These are phyloP conservation scores for Shargacucullia verbasci DNA, from an alignment of 2,888 invertebrate genomes.

Conservation along the genomic window DNA sequence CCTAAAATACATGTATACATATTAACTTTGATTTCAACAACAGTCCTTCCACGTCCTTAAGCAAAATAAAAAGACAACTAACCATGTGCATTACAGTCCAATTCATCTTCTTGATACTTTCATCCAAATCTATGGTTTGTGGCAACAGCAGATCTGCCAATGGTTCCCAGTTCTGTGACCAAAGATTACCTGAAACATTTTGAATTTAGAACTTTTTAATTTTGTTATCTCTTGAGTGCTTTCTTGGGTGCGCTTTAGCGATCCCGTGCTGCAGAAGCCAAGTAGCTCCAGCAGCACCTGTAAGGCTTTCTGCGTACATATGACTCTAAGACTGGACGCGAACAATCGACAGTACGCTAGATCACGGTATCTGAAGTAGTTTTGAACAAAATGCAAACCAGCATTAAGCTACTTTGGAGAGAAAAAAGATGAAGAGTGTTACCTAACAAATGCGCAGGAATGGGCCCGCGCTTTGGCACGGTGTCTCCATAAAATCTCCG, in stretches of 20 bases:
- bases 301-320: no score
- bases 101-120: slow-evolving; percentile 84
- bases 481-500: slow-evolving; percentile 87
- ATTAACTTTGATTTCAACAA: no score
- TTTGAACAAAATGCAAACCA: no score
- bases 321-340: no score
- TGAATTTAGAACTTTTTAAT: slow-evolving; percentile 1
- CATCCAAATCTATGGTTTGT: slow-evolving; percentile 83
- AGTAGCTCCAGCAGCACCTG: no score
- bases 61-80: no score
- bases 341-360: no score
- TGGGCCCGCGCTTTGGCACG: slow-evolving; percentile 87
- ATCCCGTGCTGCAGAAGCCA: no score
- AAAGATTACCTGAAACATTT: slow-evolving; percentile 84
- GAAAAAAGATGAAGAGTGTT: slow-evolving; percentile 25
- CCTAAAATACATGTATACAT: slow-evolving; percentile 75
- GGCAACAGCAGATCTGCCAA: slow-evolving; percentile 89
- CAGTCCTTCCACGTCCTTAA: no score
- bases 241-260: no score
- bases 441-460: slow-evolving; percentile 93
- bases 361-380: no score
- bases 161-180: slow-evolving; percentile 92
- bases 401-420: not conserved
- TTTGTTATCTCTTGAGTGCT: no score
- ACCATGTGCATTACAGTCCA: slow-evolving; percentile 90